A percentile compares a stretch with the other conserved stretches of the same genome.
Conservation (phyloP, 2,113 vertebrate genomes). For the Jacana jacana region DNA sequence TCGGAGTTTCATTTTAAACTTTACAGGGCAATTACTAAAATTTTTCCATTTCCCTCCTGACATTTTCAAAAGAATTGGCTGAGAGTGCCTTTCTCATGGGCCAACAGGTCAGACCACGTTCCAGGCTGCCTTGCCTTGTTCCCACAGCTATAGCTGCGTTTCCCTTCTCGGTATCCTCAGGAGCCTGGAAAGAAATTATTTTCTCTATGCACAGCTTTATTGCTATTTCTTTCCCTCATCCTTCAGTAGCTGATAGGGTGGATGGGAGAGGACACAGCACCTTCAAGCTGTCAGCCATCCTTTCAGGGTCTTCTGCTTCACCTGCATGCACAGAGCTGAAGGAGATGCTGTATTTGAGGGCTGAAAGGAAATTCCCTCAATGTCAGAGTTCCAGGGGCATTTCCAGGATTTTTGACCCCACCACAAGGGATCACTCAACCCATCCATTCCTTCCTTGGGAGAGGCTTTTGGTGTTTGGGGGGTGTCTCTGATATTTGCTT, state of each 20-base stretch:
- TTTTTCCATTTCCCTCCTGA: not conserved
- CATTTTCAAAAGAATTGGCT: not conserved
- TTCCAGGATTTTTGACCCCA: not conserved
- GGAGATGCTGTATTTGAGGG: not conserved
- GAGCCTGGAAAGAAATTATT: not conserved
- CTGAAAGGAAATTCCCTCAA: not conserved
- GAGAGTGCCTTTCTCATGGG: not conserved
- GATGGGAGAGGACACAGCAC: not conserved
- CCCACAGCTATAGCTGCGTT: not conserved
- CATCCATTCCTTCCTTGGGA: not conserved
- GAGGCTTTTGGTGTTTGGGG: not conserved
- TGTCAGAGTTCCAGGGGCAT: not conserved
- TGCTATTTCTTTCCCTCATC: not conserved
- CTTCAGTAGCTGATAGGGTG: not conserved
- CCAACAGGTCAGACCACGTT: not conserved
- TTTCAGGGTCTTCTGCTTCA: not conserved
- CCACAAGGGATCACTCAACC: not conserved
- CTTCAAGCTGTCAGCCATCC: fast-evolving
- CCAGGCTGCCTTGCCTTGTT: not conserved
- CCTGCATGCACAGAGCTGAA: not conserved
- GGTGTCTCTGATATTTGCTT: not conserved
- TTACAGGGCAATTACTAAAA: not conserved
- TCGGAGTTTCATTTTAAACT: not conserved
- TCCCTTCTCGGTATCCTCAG: not conserved
- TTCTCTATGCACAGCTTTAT: not conserved